Evolutionary conservation across 2,888 invertebrate genomes (phyloP).

Genomic region (Lacanobia wlatinum): DNA sequence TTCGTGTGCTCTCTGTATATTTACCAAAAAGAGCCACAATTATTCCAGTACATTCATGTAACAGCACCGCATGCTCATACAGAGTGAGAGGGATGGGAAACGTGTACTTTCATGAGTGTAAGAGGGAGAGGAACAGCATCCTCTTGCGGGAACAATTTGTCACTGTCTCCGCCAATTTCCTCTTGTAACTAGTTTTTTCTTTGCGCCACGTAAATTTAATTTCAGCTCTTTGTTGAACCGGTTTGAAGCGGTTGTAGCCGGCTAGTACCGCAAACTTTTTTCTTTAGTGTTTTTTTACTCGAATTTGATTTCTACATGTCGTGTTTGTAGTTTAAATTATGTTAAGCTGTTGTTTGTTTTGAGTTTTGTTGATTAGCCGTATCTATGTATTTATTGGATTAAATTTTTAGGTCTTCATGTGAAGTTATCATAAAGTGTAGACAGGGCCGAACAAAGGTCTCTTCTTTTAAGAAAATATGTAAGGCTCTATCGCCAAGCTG

Average conservation of each 20-base stretch:
- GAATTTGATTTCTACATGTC: conserved; percentile 49
- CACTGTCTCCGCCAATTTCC: conserved; percentile 90
- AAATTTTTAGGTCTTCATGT: neutral
- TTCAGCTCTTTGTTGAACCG: conserved; percentile 86
- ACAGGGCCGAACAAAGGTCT: no score
- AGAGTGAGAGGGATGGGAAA: conserved; percentile 69
- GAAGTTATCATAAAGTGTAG: neutral
- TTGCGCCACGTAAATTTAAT: conserved; percentile 89
- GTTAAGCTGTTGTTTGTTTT: conserved; percentile 22
- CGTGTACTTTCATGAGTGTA: conserved; percentile 69
- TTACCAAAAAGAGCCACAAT: conserved; percentile 74
- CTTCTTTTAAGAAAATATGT: neutral
- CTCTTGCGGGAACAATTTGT: conserved; percentile 88
- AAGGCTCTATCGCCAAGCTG: neutral
- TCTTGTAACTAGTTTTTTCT: conserved; percentile 90
- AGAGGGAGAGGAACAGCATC: conserved; percentile 74
- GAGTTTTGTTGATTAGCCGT: neutral
- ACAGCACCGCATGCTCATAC: conserved; percentile 72
- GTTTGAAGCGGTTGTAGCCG: conserved; percentile 80
- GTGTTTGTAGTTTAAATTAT: conserved; percentile 13
- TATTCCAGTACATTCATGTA: conserved; percentile 78
- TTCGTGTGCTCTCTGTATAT: conserved; percentile 58
- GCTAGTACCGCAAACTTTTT: conserved; percentile 67
- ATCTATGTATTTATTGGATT: neutral
- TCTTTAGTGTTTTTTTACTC: conserved; percentile 47